phyloP scores from a whole-genome alignment of 2,888 invertebrate species.

The Synanthedon tipuliformis region DNA sequence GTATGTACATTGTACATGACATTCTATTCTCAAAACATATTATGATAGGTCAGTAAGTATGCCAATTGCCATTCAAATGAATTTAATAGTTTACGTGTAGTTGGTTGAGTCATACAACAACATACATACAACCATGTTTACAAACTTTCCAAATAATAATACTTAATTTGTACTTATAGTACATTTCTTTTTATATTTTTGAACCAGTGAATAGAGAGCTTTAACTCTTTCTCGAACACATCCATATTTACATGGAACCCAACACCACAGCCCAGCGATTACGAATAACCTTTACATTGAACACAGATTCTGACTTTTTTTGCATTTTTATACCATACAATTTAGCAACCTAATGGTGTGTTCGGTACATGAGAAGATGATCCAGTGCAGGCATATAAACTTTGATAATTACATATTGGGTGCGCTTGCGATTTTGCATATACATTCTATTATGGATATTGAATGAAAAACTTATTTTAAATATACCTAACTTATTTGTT shows the following conservation, averaged over 20 bases:
- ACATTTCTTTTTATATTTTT: neutral
- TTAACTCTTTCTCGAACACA: slow-evolving; percentile 4
- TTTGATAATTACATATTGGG: slow-evolving; percentile 23
- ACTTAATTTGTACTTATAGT: too few relatives aligned
- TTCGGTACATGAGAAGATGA: slow-evolving; percentile 32
- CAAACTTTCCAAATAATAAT: neutral
- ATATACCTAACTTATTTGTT: too few relatives aligned
- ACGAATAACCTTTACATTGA: slow-evolving; percentile 14
- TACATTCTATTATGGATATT: too few relatives aligned
- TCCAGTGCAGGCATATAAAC: slow-evolving; percentile 24
- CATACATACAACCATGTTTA: too few relatives aligned
- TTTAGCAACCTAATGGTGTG: slow-evolving; percentile 42
- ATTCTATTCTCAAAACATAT: too few relatives aligned
- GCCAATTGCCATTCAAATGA: too few relatives aligned
- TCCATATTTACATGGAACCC: slow-evolving; percentile 12
- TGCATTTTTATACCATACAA: slow-evolving; percentile 48
- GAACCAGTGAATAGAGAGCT: slow-evolving; percentile 1
- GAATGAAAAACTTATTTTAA: too few relatives aligned
- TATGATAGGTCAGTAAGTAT: too few relatives aligned
- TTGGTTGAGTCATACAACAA: too few relatives aligned
- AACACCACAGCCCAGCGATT: slow-evolving; percentile 15
- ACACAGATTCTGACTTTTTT: slow-evolving; percentile 32
- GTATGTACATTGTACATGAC: too few relatives aligned
- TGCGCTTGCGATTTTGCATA: too few relatives aligned
- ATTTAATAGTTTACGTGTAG: too few relatives aligned